Evolutionary conservation across 64 coral and sea anemone genomes (phyloP).

Genomic region (Pachyseris speciosa): DNA sequence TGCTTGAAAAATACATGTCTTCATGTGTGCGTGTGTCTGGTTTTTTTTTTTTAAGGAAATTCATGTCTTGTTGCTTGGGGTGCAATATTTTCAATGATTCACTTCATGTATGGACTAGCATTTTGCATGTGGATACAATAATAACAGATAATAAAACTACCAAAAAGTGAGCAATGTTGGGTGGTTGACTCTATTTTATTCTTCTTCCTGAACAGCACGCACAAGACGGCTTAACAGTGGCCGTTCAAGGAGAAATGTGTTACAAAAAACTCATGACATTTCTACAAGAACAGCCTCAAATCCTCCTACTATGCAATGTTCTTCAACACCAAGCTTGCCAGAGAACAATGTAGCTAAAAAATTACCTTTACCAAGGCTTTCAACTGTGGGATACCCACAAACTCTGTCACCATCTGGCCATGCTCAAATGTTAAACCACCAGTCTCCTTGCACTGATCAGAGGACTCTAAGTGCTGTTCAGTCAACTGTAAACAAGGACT

Average conservation of each 20-base stretch:
- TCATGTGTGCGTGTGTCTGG: no score
- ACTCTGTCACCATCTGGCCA: background rate
- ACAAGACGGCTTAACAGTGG: constrained; percentile 5
- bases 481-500: background rate
- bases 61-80: no score
- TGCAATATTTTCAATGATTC: no score
- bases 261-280: background rate
- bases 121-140: no score
- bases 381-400: background rate
- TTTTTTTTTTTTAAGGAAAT: no score
- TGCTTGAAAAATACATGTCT: no score
- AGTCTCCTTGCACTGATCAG: background rate
- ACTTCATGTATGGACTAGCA: no score
- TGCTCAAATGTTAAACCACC: background rate
- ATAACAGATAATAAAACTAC: no score
- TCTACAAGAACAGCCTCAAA: background rate
- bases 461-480: background rate
- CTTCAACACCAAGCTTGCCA: background rate
- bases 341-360: background rate
- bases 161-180: background rate
- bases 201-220: background rate
- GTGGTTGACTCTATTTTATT: background rate
- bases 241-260: background rate
- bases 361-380: constrained; percentile 14
- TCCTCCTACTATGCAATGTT: background rate